Conservation (phyloP, 2,113 vertebrate species). For the Ageneiosus marmoratus region DNA sequence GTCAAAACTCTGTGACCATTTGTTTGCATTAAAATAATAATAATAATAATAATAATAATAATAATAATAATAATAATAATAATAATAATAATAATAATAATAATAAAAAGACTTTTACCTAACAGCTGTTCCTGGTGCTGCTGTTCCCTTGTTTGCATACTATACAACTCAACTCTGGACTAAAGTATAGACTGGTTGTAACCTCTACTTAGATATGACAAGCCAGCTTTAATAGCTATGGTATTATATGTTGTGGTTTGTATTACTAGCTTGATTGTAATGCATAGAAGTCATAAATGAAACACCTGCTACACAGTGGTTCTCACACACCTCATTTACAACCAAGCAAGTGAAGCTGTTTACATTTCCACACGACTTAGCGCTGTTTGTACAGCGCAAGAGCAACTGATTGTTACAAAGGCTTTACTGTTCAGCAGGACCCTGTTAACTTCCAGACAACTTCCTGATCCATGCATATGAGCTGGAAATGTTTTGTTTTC, state of each 20-base stretch:
- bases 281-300: not conserved
- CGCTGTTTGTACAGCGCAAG: slow-evolving; percentile 29
- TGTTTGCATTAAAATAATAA: not conserved
- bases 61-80: too few relatives aligned
- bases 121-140: not conserved
- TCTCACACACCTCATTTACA: slow-evolving; percentile 19
- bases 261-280: not conserved
- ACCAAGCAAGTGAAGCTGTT: slow-evolving; percentile 38
- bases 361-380: slow-evolving; percentile 51
- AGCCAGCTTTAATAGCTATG: not conserved
- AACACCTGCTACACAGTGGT: not conserved
- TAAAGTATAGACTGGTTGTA: not conserved
- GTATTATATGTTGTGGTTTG: not conserved
- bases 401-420: not conserved
- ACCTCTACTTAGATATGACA: not conserved
- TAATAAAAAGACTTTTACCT: too few relatives aligned
- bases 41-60: too few relatives aligned
- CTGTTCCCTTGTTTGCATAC: not conserved
- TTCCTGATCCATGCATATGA: not conserved
- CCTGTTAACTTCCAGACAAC: not conserved
- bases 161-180: not conserved
- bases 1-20: not conserved
- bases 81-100: too few relatives aligned
- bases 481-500: not conserved
- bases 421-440: too few relatives aligned